These are phyloP conservation scores for Bombus terrestris DNA, from an alignment of 1,140 invertebrate genomes.

Conservation along the genomic window DNA sequence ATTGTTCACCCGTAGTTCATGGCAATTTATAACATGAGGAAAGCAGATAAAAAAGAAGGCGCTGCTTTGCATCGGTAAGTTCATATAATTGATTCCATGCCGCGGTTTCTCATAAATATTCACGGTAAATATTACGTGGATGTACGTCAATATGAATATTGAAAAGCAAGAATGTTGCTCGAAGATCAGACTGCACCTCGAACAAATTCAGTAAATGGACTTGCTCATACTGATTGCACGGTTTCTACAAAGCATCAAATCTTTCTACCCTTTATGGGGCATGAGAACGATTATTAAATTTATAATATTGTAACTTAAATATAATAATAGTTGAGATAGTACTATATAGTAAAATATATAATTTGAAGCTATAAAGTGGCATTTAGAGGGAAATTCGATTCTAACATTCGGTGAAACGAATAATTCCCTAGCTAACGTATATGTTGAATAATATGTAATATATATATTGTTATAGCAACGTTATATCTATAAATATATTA, in stretches of 20 bases:
- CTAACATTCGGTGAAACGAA: neutral
- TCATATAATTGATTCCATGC: slow-evolving; percentile 9
- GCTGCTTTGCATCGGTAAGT: neutral
- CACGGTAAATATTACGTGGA: neutral
- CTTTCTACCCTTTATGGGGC: neutral
- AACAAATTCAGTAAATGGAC: neutral
- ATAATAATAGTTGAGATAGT: neutral
- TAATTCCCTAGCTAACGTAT: neutral
- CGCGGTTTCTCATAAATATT: neutral
- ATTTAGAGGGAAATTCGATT: neutral
- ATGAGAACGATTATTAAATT: neutral
- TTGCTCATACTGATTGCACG: neutral
- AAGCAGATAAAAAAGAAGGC: neutral
- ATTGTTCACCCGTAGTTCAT: neutral
- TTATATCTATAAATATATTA: neutral
- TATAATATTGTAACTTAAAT: neutral
- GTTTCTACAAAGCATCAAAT: neutral
- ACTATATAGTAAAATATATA: too few species aligned
- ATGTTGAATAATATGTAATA: neutral
- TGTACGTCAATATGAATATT: neutral
- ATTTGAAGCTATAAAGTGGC: too few species aligned
- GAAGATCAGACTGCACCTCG: too few species aligned
- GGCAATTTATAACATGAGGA: neutral
- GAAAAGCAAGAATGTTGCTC: neutral
- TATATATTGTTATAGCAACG: neutral